Evolutionary conservation across 2,113 vertebrate genomes (phyloP).

Genomic region (Petroica traversi): DNA sequence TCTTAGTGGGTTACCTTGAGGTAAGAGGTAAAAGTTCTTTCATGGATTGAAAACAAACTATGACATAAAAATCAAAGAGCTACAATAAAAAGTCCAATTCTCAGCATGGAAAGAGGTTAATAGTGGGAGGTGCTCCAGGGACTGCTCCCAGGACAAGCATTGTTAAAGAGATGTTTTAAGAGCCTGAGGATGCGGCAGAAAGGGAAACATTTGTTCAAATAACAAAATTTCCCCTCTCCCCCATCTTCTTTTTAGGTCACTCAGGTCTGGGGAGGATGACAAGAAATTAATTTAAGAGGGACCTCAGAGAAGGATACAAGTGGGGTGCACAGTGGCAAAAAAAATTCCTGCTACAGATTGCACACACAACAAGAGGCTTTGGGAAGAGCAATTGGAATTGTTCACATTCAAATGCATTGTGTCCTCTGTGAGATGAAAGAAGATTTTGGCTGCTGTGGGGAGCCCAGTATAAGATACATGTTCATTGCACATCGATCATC

Average conservation of each 20-base stretch:
- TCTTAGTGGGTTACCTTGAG: slow-evolving; percentile 41
- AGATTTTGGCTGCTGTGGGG: background rate
- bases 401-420: background rate
- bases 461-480: background rate
- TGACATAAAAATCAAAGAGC: slow-evolving; percentile 38
- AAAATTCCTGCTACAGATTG: background rate
- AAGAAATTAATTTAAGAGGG: background rate
- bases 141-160: background rate
- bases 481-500: background rate
- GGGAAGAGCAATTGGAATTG: background rate
- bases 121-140: slow-evolving; percentile 20
- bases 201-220: background rate
- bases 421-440: background rate
- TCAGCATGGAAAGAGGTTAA: slow-evolving; percentile 19
- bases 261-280: background rate
- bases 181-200: background rate
- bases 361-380: background rate
- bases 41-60: slow-evolving; percentile 34
- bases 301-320: background rate
- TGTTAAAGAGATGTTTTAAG: background rate
- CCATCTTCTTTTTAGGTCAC: background rate
- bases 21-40: slow-evolving; percentile 15
- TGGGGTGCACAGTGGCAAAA: background rate
- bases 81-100: slow-evolving; percentile 36
- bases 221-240: background rate